These are phyloP conservation scores for Phaedon cochleariae DNA, from an alignment of 2,888 invertebrate species.

Conservation along the genomic window DNA sequence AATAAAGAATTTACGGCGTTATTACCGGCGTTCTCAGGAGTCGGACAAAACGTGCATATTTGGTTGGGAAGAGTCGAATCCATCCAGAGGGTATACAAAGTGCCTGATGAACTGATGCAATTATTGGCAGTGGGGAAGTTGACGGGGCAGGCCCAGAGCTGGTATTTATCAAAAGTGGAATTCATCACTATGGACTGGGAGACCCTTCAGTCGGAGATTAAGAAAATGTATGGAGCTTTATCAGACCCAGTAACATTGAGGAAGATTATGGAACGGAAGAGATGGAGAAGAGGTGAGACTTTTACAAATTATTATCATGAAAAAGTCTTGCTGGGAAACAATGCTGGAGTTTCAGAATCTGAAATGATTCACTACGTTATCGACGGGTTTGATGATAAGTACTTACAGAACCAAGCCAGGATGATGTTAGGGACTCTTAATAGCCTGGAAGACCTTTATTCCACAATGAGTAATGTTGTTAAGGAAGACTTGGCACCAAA, in stretches of 20 bases:
- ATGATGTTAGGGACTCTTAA: conserved; percentile 3
- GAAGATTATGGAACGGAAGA: conserved; percentile 19
- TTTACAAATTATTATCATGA: conserved; percentile 29
- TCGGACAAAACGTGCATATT: conserved; percentile 13
- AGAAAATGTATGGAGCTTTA: conserved; percentile 15
- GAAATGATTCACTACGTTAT: conserved; percentile 32
- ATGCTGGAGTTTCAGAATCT: conserved; percentile 11
- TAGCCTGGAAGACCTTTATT: conserved; percentile 3
- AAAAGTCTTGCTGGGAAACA: conserved; percentile 30
- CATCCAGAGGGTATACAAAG: conserved; percentile 21
- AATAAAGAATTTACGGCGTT: conserved; percentile 21
- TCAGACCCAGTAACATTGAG: neutral
- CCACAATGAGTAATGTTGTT: conserved; percentile 9
- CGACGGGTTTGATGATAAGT: conserved; percentile 29
- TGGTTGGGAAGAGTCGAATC: conserved; percentile 23
- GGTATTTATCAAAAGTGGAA: conserved; percentile 25
- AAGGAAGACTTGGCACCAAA: neutral
- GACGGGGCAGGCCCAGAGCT: conserved; percentile 14
- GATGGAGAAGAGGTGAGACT: conserved; percentile 27
- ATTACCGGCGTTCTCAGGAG: conserved; percentile 19
- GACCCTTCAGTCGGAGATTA: conserved; percentile 10
- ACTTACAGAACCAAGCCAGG: conserved; percentile 20
- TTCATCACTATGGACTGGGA: conserved; percentile 26
- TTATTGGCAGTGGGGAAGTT: conserved; percentile 29
- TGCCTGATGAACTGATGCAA: conserved; percentile 28